These are phyloP conservation scores for Bombyx huttoni DNA, from an alignment of 2,888 invertebrate species.

Conservation along the genomic window DNA sequence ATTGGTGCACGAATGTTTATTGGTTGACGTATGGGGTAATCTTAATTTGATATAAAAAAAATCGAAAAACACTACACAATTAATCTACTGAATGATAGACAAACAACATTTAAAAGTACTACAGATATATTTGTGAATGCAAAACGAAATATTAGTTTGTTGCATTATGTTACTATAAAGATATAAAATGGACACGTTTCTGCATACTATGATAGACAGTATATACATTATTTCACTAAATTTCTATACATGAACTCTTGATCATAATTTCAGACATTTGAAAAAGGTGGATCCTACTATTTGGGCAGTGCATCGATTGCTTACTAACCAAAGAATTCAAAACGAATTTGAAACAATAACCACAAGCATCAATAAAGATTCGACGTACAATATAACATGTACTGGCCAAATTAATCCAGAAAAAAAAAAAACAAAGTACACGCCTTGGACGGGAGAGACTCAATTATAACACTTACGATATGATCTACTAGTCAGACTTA, in stretches of 20 bases:
- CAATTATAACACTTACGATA: constrained; percentile 1
- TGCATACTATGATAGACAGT: constrained; percentile 10
- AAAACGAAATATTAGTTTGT: neutral
- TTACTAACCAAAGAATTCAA: neutral
- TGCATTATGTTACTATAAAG: constrained; percentile 15
- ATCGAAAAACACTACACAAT: constrained; percentile 15
- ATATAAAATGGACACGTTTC: constrained; percentile 40
- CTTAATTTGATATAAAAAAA: constrained; percentile 3
- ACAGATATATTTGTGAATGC: constrained; percentile 2
- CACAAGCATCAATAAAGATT: no score
- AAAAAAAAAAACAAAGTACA: constrained; percentile 23
- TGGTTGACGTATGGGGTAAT: neutral
- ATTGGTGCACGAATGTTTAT: neutral
- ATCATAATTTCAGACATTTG: neutral
- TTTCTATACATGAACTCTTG: no score
- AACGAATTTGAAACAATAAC: no score
- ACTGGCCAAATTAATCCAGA: constrained; percentile 24
- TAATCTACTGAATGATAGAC: constrained; percentile 9
- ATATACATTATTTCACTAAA: constrained; percentile 11
- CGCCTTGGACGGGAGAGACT: constrained; percentile 45
- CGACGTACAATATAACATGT: constrained; percentile 4
- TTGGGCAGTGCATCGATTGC: neutral
- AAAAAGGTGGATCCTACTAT: neutral
- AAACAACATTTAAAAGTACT: constrained; percentile 9
- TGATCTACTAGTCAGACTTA: constrained; percentile 21